Evolutionary conservation across 2,797 vertebrate genomes (phyloP).

Genomic region (Sylvia borin): DNA sequence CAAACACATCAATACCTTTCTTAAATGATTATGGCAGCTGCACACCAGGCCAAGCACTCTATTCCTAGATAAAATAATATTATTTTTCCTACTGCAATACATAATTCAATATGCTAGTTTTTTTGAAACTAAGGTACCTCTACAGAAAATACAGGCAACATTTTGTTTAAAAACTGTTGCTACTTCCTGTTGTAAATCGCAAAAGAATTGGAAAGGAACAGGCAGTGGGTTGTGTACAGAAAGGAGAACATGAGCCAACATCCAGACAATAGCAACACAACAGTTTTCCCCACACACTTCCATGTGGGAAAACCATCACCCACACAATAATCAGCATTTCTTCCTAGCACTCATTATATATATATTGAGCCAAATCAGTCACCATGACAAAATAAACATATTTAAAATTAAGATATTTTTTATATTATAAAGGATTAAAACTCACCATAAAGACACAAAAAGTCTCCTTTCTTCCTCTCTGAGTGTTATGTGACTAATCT

Average conservation of each 20-base stretch:
- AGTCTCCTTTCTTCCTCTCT: not conserved
- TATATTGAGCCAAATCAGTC: not conserved
- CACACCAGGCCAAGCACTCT: not conserved
- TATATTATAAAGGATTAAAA: not conserved
- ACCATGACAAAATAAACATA: not conserved
- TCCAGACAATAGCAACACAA: not conserved
- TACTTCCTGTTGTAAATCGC: not conserved
- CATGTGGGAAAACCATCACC: not conserved
- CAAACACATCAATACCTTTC: not conserved
- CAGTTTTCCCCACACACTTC: not conserved
- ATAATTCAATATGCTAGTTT: not conserved
- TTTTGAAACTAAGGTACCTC: not conserved
- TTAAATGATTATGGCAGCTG: not conserved
- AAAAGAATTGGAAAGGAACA: not conserved
- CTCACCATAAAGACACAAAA: not conserved
- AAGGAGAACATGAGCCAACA: not conserved
- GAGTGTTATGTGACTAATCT: not conserved
- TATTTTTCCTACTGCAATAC: not conserved
- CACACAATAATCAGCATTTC: not conserved
- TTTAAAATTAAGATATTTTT: slow-evolving; percentile 19
- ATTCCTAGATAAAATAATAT: not conserved
- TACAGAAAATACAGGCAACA: not conserved
- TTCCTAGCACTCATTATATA: not conserved
- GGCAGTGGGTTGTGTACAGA: not conserved
- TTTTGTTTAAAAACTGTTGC: not conserved